A percentile compares a stretch with the other conserved stretches of the same genome.
phyloP scores from a whole-genome alignment of 2,888 invertebrate genomes.

The Andrena marginata region DNA sequence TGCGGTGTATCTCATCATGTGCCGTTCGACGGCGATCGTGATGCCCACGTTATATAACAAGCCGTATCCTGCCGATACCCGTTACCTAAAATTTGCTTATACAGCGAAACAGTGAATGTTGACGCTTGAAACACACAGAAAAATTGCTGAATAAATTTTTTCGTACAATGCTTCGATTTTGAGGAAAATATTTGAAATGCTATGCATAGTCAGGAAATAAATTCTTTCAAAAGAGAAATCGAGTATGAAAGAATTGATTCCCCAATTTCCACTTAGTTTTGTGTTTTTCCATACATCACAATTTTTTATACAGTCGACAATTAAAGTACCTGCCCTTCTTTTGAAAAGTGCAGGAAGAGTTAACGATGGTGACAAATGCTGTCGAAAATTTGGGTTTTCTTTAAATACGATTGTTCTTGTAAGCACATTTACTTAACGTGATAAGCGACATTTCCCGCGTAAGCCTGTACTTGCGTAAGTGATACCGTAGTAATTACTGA shows the following conservation, averaged over 20 bases:
- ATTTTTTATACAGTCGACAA: too few relatives aligned
- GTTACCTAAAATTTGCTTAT: slow-evolving; percentile 57
- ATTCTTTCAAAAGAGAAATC: too few relatives aligned
- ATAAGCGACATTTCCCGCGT: neutral
- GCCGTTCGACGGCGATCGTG: slow-evolving; percentile 69
- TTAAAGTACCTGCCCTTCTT: too few relatives aligned
- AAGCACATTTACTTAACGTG: neutral
- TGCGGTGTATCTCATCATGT: slow-evolving; percentile 65
- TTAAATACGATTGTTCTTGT: neutral
- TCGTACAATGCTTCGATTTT: neutral
- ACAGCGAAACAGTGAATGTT: neutral
- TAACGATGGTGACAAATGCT: neutral
- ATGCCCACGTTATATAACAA: slow-evolving; percentile 51
- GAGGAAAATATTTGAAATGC: too few relatives aligned
- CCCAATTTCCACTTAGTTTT: neutral
- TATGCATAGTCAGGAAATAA: too few relatives aligned
- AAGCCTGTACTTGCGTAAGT: neutral
- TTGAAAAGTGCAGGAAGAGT: neutral
- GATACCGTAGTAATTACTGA: slow-evolving; percentile 6
- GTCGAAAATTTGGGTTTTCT: neutral
- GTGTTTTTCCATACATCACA: too few relatives aligned
- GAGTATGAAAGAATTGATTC: neutral
- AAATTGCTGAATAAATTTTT: neutral
- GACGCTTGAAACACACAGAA: neutral
- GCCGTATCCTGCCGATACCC: slow-evolving; percentile 43